Conservation (phyloP, 2,797 vertebrate species). For the Cichlasoma orientale region DNA sequence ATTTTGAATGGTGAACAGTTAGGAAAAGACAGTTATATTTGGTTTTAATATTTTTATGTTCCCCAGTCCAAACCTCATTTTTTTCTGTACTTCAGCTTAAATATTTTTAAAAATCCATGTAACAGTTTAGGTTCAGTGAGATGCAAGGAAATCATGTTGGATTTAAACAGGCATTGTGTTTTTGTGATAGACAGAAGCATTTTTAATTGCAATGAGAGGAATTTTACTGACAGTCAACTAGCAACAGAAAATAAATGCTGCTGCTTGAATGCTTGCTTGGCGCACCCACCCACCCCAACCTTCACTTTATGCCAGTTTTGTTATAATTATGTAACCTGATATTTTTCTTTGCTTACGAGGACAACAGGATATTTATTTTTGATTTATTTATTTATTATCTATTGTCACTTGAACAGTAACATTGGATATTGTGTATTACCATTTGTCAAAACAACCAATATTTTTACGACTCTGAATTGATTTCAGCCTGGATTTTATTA, state of each 20-base stretch:
- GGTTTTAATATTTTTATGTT: neutral
- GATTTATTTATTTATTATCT: neutral
- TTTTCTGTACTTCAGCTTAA: neutral
- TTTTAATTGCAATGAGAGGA: neutral
- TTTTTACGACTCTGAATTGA: neutral
- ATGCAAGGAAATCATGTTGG: neutral
- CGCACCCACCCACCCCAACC: neutral
- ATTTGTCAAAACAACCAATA: too few relatives aligned
- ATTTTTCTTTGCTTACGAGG: neutral
- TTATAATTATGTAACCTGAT: neutral
- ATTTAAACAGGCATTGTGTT: neutral
- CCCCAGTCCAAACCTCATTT: neutral
- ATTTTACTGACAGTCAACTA: neutral
- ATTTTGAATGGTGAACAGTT: neutral
- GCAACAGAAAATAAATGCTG: neutral
- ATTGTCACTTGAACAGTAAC: neutral
- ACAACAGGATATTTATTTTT: too few relatives aligned
- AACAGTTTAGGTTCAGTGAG: neutral
- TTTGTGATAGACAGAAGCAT: neutral
- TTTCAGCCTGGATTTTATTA: neutral
- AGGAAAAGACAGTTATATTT: neutral
- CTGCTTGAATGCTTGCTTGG: neutral
- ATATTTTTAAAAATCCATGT: neutral
- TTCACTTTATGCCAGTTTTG: neutral
- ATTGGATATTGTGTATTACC: neutral